A percentile compares a stretch with the other conserved stretches of the same genome.
Conservation (phyloP, 2,888 invertebrate genomes). For the Eurytoma adleriae region DNA sequence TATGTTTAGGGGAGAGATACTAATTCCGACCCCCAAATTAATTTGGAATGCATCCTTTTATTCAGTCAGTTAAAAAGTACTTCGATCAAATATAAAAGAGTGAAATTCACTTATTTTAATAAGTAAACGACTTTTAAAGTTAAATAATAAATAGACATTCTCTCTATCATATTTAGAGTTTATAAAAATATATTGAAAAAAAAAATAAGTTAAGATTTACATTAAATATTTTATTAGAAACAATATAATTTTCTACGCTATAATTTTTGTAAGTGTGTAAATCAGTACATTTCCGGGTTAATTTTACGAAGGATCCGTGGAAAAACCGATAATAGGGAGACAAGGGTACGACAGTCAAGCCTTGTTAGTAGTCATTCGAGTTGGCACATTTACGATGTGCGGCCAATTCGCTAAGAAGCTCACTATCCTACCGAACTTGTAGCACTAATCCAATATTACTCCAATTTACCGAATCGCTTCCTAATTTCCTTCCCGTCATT, state of each 20-base stretch:
- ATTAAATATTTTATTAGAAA: too few species aligned
- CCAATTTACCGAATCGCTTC: conserved; percentile 57
- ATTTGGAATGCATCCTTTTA: too few species aligned
- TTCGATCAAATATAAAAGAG: too few species aligned
- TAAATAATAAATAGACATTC: too few species aligned
- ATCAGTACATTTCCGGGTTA: conserved; percentile 13
- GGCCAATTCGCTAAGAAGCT: background rate
- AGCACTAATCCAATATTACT: conserved; percentile 55
- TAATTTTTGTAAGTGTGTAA: conserved; percentile 22
- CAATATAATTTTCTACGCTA: background rate
- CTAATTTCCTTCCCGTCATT: conserved; percentile 57
- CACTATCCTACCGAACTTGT: background rate
- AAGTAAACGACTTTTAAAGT: too few species aligned
- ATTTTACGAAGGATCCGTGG: conserved; percentile 10
- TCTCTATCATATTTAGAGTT: too few species aligned
- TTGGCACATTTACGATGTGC: conserved; percentile 4
- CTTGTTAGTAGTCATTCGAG: conserved; percentile 31
- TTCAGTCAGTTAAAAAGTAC: too few species aligned
- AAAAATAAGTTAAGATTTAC: too few species aligned
- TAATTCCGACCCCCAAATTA: too few species aligned
- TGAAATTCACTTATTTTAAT: too few species aligned
- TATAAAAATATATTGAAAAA: too few species aligned
- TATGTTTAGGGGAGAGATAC: too few species aligned
- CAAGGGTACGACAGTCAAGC: conserved; percentile 32
- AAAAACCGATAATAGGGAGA: conserved; percentile 3